Evolutionary conservation across 2,888 invertebrate genomes (phyloP).

Genomic region (Bugulina stolonifera): DNA sequence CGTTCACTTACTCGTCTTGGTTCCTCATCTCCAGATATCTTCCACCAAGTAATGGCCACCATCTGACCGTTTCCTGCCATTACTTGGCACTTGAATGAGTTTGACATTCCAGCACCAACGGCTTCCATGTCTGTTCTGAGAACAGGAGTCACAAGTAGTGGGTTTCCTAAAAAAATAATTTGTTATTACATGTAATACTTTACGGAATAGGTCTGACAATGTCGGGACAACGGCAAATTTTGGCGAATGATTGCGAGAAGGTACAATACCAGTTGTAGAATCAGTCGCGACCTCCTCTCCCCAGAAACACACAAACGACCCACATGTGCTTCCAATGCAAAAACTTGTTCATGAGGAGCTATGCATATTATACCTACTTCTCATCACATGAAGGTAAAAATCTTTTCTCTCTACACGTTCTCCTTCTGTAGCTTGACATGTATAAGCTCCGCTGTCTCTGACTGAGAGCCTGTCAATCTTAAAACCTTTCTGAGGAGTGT

Average conservation of each 20-base stretch:
- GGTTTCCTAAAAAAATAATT: no score
- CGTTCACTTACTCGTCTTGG: background rate
- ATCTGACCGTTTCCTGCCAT: background rate
- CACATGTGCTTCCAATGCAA: no score
- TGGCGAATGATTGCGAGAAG: no score
- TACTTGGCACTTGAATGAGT: constrained; percentile 8
- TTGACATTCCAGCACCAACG: background rate
- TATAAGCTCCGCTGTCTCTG: background rate
- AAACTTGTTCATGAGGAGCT: no score
- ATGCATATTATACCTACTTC: constrained; percentile 4
- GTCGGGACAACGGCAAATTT: no score
- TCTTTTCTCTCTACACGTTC: constrained; percentile 8
- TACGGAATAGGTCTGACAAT: no score
- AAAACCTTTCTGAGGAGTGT: background rate
- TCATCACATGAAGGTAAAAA: constrained; percentile 21
- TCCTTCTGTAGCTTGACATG: background rate
- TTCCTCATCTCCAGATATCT: background rate
- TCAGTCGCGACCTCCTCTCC: no score
- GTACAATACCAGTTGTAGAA: no score
- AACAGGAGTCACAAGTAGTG: background rate
- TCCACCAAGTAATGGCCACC: constrained; percentile 19
- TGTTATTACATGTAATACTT: no score
- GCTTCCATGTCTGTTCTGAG: background rate
- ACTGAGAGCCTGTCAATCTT: background rate
- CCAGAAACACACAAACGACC: no score